Conservation (phyloP, 2,888 invertebrate species). For the Alentia gelatinosa region DNA sequence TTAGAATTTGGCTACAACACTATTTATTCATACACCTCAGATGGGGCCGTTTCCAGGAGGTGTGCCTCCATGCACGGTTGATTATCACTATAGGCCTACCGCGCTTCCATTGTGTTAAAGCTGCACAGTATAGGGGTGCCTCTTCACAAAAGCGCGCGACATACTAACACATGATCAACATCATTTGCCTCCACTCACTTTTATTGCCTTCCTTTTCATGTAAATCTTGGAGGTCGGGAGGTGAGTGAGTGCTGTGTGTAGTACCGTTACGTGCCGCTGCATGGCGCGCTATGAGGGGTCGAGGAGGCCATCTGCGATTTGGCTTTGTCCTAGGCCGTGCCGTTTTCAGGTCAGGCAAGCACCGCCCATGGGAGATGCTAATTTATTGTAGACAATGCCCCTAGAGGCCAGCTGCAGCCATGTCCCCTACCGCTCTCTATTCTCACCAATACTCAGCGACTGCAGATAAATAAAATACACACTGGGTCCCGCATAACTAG, state of each 20-base stretch:
- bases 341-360: constrained; percentile 15
- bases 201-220: too few species aligned
- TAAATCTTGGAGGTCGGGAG: background rate
- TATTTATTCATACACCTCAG: too few species aligned
- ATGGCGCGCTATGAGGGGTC: background rate
- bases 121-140: too few species aligned
- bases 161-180: too few species aligned
- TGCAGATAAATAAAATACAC: background rate
- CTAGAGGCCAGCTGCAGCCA: background rate
- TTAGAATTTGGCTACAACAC: too few species aligned
- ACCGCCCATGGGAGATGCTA: background rate
- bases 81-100: too few species aligned
- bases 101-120: too few species aligned
- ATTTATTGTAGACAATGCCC: background rate
- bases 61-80: too few species aligned
- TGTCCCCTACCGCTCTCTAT: background rate
- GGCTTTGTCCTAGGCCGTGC: background rate
- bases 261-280: background rate
- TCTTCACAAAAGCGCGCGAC: too few species aligned
- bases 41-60: too few species aligned
- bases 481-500: too few species aligned
- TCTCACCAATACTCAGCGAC: background rate
- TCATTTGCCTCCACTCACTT: too few species aligned
- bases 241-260: background rate
- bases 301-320: background rate